Evolutionary conservation across 2,888 invertebrate genomes (phyloP).

Genomic region (Diarsia dahlii): DNA sequence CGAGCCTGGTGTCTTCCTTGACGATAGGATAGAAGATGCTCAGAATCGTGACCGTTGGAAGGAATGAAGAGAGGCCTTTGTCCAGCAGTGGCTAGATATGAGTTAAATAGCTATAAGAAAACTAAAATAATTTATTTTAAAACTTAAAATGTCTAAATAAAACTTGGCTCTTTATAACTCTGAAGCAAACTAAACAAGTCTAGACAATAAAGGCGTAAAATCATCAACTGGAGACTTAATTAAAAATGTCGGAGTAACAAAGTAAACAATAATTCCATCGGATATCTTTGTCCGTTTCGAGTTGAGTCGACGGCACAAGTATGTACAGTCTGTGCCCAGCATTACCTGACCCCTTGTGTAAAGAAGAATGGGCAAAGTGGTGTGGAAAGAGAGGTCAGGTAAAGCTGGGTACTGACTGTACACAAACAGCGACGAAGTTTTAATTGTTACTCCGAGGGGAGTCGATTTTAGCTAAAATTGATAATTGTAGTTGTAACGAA

Average conservation of each 20-base stretch:
- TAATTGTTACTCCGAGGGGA: constrained; percentile 74
- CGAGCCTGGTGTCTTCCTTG: too few relatives aligned
- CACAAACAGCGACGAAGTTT: constrained; percentile 69
- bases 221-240: constrained; percentile 55
- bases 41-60: too few relatives aligned
- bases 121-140: neutral
- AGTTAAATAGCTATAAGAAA: too few relatives aligned
- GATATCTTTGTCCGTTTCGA: constrained; percentile 61
- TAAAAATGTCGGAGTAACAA: constrained; percentile 55
- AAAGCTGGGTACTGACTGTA: neutral
- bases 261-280: constrained; percentile 58
- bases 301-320: constrained; percentile 59
- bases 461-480: constrained; percentile 66
- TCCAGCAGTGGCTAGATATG: too few relatives aligned
- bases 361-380: too few relatives aligned
- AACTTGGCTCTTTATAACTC: neutral
- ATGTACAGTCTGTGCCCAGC: constrained; percentile 10
- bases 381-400: too few relatives aligned
- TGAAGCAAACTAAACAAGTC: constrained; percentile 30
- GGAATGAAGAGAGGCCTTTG: too few relatives aligned
- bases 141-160: neutral
- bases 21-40: too few relatives aligned
- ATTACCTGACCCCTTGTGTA: too few relatives aligned
- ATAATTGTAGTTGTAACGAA: constrained; percentile 40
- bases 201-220: constrained; percentile 34